phyloP scores from a whole-genome alignment of 92 coral and sea anemone species.

The Phenganax subtilis region DNA sequence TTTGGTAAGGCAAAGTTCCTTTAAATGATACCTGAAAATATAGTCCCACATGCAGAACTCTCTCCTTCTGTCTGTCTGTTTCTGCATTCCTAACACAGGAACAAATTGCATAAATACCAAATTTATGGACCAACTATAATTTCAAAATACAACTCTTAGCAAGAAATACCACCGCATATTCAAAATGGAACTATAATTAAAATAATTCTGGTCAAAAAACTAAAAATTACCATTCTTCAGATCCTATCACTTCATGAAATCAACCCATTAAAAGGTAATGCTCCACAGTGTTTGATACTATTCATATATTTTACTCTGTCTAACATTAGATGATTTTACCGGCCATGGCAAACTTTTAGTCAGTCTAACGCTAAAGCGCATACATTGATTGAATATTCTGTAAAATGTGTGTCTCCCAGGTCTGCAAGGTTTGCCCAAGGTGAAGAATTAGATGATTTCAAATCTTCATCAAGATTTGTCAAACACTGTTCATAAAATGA shows the following conservation, averaged over 20 bases:
- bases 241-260: no score
- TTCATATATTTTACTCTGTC: no score
- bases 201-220: no score
- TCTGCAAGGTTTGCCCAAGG: constrained; percentile 31
- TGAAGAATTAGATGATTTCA: neutral
- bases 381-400: constrained; percentile 32
- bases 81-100: constrained; percentile 20
- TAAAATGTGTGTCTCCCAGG: constrained; percentile 24
- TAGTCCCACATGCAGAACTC: constrained; percentile 20
- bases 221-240: no score
- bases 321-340: no score
- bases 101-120: neutral
- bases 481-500: constrained; percentile 40
- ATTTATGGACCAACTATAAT: neutral
- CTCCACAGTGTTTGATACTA: no score
- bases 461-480: constrained; percentile 21
- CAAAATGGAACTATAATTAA: no score
- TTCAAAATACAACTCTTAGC: neutral
- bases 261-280: no score
- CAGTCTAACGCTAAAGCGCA: neutral
- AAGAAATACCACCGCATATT: neutral
- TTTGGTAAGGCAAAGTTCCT: no score
- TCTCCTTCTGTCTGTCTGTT: constrained; percentile 38
- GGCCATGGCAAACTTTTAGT: neutral
- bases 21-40: constrained; percentile 25